phyloP scores from a whole-genome alignment of 2,888 invertebrate genomes.

The Sycophila texana region DNA sequence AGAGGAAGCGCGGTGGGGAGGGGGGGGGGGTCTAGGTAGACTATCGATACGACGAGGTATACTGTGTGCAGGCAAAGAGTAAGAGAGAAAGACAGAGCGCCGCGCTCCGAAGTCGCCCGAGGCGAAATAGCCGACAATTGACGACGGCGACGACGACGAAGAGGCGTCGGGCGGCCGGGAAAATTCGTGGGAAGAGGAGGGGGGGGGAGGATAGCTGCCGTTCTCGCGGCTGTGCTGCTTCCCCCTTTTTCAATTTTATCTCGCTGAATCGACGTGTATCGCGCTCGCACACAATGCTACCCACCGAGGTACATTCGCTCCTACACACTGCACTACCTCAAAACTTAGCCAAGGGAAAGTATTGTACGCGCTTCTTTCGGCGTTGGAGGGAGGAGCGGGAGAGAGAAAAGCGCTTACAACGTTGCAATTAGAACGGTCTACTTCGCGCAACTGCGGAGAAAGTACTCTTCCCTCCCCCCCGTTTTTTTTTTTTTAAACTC shows the following conservation, averaged over 20 bases:
- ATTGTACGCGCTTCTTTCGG: slow-evolving; percentile 12
- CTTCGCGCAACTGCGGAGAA: slow-evolving; percentile 49
- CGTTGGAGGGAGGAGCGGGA: slow-evolving; percentile 5
- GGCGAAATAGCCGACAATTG: slow-evolving; percentile 63
- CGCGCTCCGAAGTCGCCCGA: slow-evolving; percentile 64
- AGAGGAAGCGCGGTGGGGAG: neutral
- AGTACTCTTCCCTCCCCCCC: slow-evolving; percentile 23
- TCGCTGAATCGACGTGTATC: slow-evolving; percentile 62
- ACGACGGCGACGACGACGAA: slow-evolving; percentile 63
- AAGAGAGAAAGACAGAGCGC: too few species aligned
- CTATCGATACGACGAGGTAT: slow-evolving; percentile 17
- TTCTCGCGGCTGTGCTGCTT: slow-evolving; percentile 72
- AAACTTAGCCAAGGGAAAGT: slow-evolving; percentile 57
- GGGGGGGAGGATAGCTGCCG: slow-evolving; percentile 64
- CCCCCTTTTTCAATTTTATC: slow-evolving; percentile 72
- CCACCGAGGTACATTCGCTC: neutral
- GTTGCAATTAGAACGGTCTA: slow-evolving; percentile 58
- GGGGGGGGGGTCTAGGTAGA: neutral
- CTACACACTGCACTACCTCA: too few species aligned
- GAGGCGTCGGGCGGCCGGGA: slow-evolving; percentile 61
- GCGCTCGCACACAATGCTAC: slow-evolving; percentile 42
- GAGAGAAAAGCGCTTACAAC: slow-evolving; percentile 23
- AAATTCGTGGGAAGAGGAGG: slow-evolving; percentile 1
- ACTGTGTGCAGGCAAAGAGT: neutral
- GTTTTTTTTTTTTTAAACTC: neutral